Conservation (phyloP, 2,113 vertebrate species). For the Anthoscopus minutus region DNA sequence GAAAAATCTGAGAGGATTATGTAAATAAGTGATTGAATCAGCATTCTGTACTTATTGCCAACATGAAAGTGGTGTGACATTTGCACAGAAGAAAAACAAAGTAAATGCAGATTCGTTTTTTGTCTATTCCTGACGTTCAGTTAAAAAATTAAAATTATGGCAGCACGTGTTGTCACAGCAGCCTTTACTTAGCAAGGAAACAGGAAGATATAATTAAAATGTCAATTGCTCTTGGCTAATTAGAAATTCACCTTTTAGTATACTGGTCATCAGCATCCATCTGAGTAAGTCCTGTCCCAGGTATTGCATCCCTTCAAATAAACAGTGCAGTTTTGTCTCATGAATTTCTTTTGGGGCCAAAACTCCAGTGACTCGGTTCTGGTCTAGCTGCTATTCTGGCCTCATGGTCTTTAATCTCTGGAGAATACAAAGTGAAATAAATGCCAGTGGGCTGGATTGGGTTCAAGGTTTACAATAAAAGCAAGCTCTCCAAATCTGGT, state of each 20-base stretch:
- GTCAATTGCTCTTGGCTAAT: not conserved
- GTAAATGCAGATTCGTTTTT: not conserved
- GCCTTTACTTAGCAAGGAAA: not conserved
- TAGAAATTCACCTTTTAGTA: constrained; percentile 10
- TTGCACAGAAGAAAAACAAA: constrained; percentile 21
- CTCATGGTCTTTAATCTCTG: not conserved
- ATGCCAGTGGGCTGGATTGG: not conserved
- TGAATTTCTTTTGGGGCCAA: not conserved
- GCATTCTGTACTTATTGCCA: constrained; percentile 3
- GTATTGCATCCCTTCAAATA: not conserved
- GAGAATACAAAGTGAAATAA: not conserved
- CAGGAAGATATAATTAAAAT: not conserved
- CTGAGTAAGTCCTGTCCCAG: not conserved
- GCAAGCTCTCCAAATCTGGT: not conserved
- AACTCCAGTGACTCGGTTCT: not conserved
- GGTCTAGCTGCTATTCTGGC: not conserved
- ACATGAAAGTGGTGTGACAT: not conserved
- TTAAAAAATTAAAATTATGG: not conserved
- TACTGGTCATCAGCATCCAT: not conserved
- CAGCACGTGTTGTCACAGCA: not conserved
- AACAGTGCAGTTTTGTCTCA: not conserved
- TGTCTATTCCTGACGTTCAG: not conserved
- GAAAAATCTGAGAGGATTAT: constrained; percentile 28
- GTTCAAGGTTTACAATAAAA: not conserved
- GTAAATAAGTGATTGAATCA: constrained; percentile 24